Evolutionary conservation across 2,888 invertebrate species (phyloP), one percentile per base, ranked within the genome.

Genomic region (Brenthis daphne): DNA sequence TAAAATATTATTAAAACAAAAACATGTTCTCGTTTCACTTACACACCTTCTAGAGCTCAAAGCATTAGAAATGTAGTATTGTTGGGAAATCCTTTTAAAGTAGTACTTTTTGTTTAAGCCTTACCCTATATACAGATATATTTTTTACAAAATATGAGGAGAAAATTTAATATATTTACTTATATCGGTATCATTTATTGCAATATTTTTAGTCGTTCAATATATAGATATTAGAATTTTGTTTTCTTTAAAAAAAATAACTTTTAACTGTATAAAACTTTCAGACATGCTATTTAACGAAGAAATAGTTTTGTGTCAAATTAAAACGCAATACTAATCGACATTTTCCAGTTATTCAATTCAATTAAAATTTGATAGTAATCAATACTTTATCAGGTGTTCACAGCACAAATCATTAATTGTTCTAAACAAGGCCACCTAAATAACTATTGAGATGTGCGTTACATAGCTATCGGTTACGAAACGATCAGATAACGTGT

Each of bases 401-500:
- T 65, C 72, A 78, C 20, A 74, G 72, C 70, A 83, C 80, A 83
- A 86, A 86, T 84, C 81, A 83, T 79, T 80, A 77, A 75, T 75
- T 70, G 75, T 74, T 73, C 77, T 67, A 43, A 79, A 79, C 88
- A 87, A 88, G 88, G 89, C 81, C 85, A 83, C 77, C 79, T 74
- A 77, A 74, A 76, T 73, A 75, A 84, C 73, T 76, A 73, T 76
- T 76, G 74, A 80, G 82, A 86, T 85, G 83, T 85, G 85, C 82
- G 80, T 75, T 77, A 77, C 81, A 76, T 76, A 83, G 80, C 80
- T 82, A 80, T 77, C 74, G 80, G 80, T 90, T 89, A 86, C 86
- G 86, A 86, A 88, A 91, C 78, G 69, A 90, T 90, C 89, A 86
- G 90, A 92, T 90, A 90, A 85, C 80, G 78, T 74, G 82, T 80